Conservation (phyloP, 2,113 vertebrate species). For the Strix uralensis region DNA sequence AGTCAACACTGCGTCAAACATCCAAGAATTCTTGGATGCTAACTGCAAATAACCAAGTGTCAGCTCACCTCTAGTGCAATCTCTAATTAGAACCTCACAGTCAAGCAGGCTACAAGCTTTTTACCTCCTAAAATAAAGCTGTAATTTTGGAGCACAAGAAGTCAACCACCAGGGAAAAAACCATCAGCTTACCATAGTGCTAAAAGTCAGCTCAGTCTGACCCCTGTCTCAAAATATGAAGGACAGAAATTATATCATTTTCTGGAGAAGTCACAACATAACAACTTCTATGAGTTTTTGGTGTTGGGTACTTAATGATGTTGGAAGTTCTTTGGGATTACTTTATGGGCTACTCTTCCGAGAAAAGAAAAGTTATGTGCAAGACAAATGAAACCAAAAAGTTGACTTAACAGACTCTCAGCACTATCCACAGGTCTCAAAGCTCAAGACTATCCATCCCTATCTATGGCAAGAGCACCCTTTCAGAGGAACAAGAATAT, state of each 20-base stretch:
- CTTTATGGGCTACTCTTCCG: neutral
- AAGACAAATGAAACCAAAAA: constrained; percentile 5
- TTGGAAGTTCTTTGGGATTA: neutral
- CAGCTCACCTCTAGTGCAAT: constrained; percentile 14
- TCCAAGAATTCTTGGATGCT: neutral
- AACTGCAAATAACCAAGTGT: constrained; percentile 32
- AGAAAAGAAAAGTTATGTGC: neutral
- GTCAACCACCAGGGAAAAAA: neutral
- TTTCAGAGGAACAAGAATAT: constrained; percentile 11
- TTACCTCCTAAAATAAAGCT: neutral
- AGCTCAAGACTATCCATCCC: neutral
- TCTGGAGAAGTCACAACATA: neutral
- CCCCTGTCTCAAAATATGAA: neutral
- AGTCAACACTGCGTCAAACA: neutral
- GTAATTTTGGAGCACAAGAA: constrained; percentile 1
- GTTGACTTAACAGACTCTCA: neutral
- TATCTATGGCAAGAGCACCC: neutral
- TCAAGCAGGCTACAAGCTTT: neutral
- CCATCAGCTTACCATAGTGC: neutral
- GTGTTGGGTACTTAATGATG: neutral
- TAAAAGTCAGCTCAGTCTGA: neutral
- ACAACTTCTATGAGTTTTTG: neutral
- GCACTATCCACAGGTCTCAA: neutral
- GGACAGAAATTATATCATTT: neutral
- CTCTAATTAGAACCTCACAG: constrained; percentile 23